Percentiles rank a stretch among this genome's conserved stretches.
Conservation (phyloP, 2,797 vertebrate species). For the Enteromius trimaculatus region DNA sequence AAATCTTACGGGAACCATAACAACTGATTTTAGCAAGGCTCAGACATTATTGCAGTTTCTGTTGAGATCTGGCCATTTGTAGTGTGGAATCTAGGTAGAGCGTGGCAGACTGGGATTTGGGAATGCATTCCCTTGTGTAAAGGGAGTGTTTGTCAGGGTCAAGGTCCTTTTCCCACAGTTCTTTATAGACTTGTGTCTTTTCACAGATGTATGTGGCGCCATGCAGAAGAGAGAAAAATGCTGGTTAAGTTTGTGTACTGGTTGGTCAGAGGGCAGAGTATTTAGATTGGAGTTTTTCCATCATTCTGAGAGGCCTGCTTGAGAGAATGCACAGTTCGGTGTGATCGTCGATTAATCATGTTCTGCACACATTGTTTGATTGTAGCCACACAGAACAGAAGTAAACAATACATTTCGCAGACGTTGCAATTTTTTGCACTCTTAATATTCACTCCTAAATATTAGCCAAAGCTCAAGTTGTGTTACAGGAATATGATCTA, state of each 20-base stretch:
- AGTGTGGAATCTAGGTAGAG: background rate
- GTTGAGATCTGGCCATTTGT: background rate
- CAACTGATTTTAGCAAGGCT: conserved; percentile 32
- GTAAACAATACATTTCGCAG: conserved; percentile 4
- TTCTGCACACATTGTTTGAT: background rate
- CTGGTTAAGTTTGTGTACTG: conserved; percentile 39
- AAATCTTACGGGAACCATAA: conserved; percentile 42
- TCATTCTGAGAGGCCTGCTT: conserved; percentile 54
- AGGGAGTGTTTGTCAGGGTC: conserved; percentile 44
- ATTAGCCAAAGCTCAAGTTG: conserved; percentile 13
- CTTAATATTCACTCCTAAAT: background rate
- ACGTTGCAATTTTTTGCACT: background rate
- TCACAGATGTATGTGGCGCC: conserved; percentile 66
- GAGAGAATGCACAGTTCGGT: conserved; percentile 21
- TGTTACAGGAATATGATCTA: conserved; percentile 33
- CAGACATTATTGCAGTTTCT: conserved; percentile 9
- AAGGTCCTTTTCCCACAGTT: conserved; percentile 54
- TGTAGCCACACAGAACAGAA: conserved; percentile 1
- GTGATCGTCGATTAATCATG: conserved; percentile 10
- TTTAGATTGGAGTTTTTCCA: conserved; percentile 65
- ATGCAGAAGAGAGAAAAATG: conserved; percentile 37
- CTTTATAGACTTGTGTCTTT: conserved; percentile 69
- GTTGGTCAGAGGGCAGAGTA: conserved; percentile 45
- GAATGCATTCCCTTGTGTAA: conserved; percentile 1
- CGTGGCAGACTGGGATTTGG: conserved; percentile 5